These are phyloP conservation scores for Andrena hattorfiana DNA, from an alignment of 2,888 invertebrate species.

Conservation along the genomic window DNA sequence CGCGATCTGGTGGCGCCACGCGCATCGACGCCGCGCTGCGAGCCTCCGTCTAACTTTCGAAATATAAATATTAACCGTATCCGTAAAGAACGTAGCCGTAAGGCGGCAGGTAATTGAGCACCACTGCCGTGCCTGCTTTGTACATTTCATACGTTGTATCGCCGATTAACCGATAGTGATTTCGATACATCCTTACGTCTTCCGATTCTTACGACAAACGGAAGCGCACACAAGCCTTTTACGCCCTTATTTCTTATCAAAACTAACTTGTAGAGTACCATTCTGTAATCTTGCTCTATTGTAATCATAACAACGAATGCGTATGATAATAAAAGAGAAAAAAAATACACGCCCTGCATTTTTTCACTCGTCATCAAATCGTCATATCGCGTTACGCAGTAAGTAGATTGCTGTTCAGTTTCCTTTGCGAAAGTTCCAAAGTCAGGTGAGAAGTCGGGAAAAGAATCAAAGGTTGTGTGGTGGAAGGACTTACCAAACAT, in stretches of 20 bases:
- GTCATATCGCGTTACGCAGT: too few relatives aligned
- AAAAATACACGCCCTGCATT: conserved; percentile 12
- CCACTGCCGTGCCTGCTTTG: conserved; percentile 75
- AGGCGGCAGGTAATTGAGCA: conserved; percentile 56
- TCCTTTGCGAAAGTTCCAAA: too few relatives aligned
- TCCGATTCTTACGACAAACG: conserved; percentile 45
- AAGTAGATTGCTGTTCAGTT: too few relatives aligned
- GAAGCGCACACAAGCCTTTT: conserved; percentile 59
- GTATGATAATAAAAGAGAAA: conserved; percentile 72
- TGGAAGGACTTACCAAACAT: too few relatives aligned
- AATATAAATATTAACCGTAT: conserved; percentile 57
- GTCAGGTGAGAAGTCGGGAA: too few relatives aligned
- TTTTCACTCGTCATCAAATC: too few relatives aligned
- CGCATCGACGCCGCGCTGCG: conserved; percentile 35
- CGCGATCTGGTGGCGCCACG: conserved; percentile 56
- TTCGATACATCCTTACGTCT: conserved; percentile 51
- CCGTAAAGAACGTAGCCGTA: conserved; percentile 55
- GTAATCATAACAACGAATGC: conserved; percentile 78
- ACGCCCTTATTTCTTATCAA: conserved; percentile 77
- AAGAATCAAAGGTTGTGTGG: too few relatives aligned
- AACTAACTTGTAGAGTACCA: conserved; percentile 82
- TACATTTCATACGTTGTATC: conserved; percentile 79
- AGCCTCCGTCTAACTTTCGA: conserved; percentile 54
- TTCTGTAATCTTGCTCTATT: conserved; percentile 81
- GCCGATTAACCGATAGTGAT: conserved; percentile 70